These are phyloP conservation scores for Capreolus pygargus DNA, from an alignment of 2,113 vertebrate genomes.

Conservation along the genomic window DNA sequence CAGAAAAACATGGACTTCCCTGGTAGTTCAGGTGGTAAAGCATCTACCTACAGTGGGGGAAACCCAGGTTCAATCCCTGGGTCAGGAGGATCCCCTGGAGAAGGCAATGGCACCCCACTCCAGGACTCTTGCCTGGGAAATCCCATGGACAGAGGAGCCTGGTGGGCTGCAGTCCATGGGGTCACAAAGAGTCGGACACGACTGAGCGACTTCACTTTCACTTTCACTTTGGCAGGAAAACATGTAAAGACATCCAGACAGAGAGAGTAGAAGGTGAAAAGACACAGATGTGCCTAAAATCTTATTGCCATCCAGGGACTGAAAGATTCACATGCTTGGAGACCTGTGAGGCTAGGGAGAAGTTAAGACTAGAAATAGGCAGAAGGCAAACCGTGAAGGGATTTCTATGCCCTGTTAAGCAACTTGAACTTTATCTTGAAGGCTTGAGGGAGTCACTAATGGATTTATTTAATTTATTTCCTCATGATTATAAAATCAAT, in stretches of 20 bases:
- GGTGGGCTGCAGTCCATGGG: background rate
- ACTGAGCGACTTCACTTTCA: background rate
- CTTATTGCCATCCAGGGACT: background rate
- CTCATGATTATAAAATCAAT: slow-evolving; percentile 47
- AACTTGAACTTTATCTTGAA: slow-evolving; percentile 60
- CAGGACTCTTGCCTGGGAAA: background rate
- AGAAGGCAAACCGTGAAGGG: background rate
- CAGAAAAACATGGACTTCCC: background rate
- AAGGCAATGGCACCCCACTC: background rate
- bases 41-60: accelerated
- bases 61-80: background rate
- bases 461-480: slow-evolving; percentile 45
- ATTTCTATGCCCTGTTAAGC: background rate
- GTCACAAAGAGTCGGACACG: accelerated
- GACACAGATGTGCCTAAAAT: background rate
- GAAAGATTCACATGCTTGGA: background rate
- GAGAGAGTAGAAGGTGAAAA: background rate
- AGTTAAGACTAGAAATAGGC: background rate
- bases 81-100: background rate
- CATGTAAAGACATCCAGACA: background rate
- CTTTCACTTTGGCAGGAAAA: background rate
- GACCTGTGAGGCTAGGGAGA: background rate
- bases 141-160: background rate
- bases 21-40: background rate
- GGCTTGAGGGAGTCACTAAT: background rate